phyloP scores from a whole-genome alignment of 2,888 invertebrate species.

The Tachina grossa region DNA sequence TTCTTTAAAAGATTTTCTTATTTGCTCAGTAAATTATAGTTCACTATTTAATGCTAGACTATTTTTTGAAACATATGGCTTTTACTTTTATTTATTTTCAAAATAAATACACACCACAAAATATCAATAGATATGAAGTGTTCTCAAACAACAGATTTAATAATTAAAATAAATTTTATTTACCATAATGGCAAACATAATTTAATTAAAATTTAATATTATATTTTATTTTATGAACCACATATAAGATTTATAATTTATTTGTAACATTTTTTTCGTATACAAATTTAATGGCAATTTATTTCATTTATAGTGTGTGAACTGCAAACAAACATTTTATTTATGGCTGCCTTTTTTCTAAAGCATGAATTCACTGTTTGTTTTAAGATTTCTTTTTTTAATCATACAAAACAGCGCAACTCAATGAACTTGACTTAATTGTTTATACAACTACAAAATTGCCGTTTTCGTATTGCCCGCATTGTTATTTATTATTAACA shows the following conservation, averaged over 20 bases:
- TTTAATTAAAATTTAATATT: conserved; percentile 45
- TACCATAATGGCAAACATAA: conserved; percentile 34
- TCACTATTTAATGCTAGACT: neutral
- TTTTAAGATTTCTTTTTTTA: neutral
- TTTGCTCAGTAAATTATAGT: no score
- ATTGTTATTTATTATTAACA: neutral
- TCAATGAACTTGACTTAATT: conserved; percentile 68
- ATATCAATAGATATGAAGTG: neutral
- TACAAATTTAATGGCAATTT: conserved; percentile 45
- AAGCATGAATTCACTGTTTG: conserved; percentile 21
- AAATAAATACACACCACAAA: neutral
- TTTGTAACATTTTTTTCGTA: conserved; percentile 16
- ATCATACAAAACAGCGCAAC: conserved; percentile 25
- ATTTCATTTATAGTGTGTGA: conserved; percentile 51
- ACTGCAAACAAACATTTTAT: conserved; percentile 37
- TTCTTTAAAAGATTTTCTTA: no score
- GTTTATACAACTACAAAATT: conserved; percentile 45
- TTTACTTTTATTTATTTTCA: neutral
- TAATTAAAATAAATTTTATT: conserved; percentile 7
- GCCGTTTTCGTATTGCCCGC: conserved; percentile 10
- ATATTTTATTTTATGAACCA: conserved; percentile 33
- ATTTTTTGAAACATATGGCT: neutral
- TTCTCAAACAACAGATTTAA: neutral
- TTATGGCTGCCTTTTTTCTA: conserved; percentile 23
- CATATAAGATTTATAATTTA: neutral